Conservation (phyloP, 2,113 vertebrate genomes). For the Lanius ludovicianus region DNA sequence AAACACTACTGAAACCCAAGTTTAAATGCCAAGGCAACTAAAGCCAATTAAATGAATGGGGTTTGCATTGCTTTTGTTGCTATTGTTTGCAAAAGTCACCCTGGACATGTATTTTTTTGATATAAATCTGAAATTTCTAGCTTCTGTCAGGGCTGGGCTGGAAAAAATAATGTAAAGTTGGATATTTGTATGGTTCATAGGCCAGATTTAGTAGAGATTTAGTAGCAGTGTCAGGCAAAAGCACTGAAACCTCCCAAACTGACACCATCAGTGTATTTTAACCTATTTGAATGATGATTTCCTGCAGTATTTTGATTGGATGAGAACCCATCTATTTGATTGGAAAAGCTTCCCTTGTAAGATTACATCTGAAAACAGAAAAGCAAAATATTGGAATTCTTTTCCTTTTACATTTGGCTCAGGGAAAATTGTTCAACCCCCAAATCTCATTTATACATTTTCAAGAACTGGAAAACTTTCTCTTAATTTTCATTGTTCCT, state of each 20-base stretch:
- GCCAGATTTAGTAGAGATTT: neutral
- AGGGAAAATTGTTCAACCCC: neutral
- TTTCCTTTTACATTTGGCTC: neutral
- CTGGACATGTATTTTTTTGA: fast-evolving
- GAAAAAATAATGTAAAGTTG: neutral
- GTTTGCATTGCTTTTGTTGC: neutral
- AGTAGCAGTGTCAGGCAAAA: neutral
- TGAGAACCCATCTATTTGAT: neutral
- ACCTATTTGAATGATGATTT: neutral
- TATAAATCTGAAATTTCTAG: neutral
- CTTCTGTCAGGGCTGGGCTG: neutral
- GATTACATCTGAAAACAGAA: neutral
- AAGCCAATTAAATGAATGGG: neutral
- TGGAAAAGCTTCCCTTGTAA: neutral
- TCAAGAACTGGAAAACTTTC: neutral
- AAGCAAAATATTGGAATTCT: neutral
- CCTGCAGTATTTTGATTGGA: neutral
- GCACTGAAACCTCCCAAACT: neutral
- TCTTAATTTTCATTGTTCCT: neutral
- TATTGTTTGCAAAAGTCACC: neutral
- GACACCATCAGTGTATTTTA: neutral
- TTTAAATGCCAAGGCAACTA: neutral
- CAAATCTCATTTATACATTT: neutral
- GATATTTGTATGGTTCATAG: neutral
- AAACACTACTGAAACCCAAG: neutral